Evolutionary conservation across 1,140 invertebrate genomes (phyloP), one percentile per base, ranked within the genome.

Genomic region (Danaus plexippus): DNA sequence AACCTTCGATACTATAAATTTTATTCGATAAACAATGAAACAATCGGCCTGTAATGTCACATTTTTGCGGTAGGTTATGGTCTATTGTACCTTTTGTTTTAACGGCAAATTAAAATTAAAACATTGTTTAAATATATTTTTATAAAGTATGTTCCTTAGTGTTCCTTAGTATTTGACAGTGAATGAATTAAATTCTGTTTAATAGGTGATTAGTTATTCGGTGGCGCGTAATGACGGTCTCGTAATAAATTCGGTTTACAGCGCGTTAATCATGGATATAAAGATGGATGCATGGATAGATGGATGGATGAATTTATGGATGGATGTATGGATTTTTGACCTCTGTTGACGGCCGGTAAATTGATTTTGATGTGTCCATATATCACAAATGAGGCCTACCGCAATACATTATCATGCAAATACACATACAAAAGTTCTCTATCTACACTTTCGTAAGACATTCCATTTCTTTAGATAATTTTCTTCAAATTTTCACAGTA

Each of bases 1-100:
- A 77, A 78, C 67, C 64, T 71, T 75, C 71, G 60, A 69, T 61
- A 66, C 73, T 77, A 80, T 83, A 81, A 79, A 80, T 75, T 77
- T 73, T 76, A 78, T 78, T 73, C 69, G 68, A 78, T 80, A 84
- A 83, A 85, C 82, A 85, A 80, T 77, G 80, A 77, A 85, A 81
- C 77, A 80, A 83, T 80, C 67, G 69, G 57, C 51, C 65, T 69
- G 67, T 77, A 76, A 83, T 77, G 73, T 75, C 75, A 76, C 73
- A 73, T 61, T 74, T 80, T 82, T 75, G 79, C 61, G 75, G 73
- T 77, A 82, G 75, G 73, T 78, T 80, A 73, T 74, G 71, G 73
- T 65, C 67, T 62, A 72, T 76, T 80, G 74, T 71, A 61, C 79
- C 74, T 73, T 64, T 64, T 81, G 52, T 49, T 67, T 75, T 73